Base-by-base conservation (phyloP, 92 coral and sea anemone species). In the Porites evermanni region DNA sequence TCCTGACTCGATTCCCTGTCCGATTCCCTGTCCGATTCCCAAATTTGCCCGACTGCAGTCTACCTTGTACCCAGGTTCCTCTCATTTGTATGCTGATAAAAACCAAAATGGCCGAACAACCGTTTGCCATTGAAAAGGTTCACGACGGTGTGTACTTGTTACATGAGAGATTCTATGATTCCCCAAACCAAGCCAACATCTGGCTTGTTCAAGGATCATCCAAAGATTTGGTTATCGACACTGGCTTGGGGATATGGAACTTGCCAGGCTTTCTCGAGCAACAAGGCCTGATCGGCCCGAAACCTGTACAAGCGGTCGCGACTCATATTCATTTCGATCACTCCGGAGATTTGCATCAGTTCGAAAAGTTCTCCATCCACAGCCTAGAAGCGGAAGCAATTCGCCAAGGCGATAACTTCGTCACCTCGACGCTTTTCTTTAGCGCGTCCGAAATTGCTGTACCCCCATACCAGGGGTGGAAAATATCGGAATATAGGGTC, bases 271-370 rank as follows among this genome's bases (percentile, higher is more conserved):
- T 94, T 78, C 91, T 94, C 19, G 69, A 91, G 77, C 70, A 89
- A 44, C 89, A 78, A 21, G 91, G 90, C 7, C 85, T 94, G 52
- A 92, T 94, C 47, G 94, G 95, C 16, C 86, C 81, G 54, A 79
- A 86, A 65, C 95, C 94, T n/a, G 93, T 87, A 19, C 84, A 90
- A 64, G 98, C 94, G 13, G 94, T 94, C 11, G 98, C 98, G 38
- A 90, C 98, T 17, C 98, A 92, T 67, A 63, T 92, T 67, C 98
- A 94, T 74, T 94, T 94, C 65, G 98, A 94, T 75, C 98, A 94
- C 82, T 92, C 98, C 0, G 98, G 98, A 21, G 98, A 95, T 12
- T 67, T 94, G 47, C 91, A 92, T 78, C 98, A 94, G 93, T 94
- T 94, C 64, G 95, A 92, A 70, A 80, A 92, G 84, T 91, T 94